Percentiles rank a stretch among this genome's conserved stretches.
Conservation (phyloP, 2,888 invertebrate species). For the Tridacna crocea region DNA sequence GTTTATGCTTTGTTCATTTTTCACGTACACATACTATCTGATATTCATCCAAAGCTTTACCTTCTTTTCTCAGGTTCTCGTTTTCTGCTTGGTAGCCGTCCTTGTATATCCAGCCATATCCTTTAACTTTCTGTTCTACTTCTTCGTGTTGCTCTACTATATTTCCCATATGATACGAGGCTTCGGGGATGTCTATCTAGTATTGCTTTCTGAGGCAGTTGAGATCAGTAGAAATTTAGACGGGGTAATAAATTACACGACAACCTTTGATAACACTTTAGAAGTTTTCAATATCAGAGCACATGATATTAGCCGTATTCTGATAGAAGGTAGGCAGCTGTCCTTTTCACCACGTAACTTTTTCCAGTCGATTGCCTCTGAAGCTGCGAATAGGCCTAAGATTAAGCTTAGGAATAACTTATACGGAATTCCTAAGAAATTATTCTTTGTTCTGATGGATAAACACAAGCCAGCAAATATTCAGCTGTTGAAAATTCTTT, state of each 20-base stretch:
- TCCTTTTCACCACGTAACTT: constrained; percentile 24
- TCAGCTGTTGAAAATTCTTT: constrained; percentile 32
- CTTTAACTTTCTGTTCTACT: constrained; percentile 51
- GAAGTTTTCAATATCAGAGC: constrained; percentile 34
- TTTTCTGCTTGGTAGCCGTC: constrained; percentile 49
- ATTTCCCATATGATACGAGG: constrained; percentile 34
- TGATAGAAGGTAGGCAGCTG: constrained; percentile 15
- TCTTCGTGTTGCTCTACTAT: constrained; percentile 42
- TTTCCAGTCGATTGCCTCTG: not conserved
- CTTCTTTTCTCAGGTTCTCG: constrained; percentile 43
- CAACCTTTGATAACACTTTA: constrained; percentile 19
- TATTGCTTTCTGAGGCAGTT: constrained; percentile 37
- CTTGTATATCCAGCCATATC: constrained; percentile 40
- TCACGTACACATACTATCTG: constrained; percentile 31
- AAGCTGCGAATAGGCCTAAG: not conserved
- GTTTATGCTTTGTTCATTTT: constrained; percentile 20
- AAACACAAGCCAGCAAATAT: constrained; percentile 39
- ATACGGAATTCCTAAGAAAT: constrained; percentile 39
- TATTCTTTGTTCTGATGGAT: constrained; percentile 34
- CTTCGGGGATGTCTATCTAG: constrained; percentile 42
- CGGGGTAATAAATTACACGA: constrained; percentile 12
- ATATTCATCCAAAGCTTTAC: constrained; percentile 47
- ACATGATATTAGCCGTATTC: constrained; percentile 10
- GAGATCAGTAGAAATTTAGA: constrained; percentile 30
- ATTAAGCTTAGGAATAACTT: constrained; percentile 12